Percentiles rank a stretch among this genome's conserved stretches.
phyloP scores from a whole-genome alignment of 2,888 invertebrate genomes.

The Lycaena phlaeas region DNA sequence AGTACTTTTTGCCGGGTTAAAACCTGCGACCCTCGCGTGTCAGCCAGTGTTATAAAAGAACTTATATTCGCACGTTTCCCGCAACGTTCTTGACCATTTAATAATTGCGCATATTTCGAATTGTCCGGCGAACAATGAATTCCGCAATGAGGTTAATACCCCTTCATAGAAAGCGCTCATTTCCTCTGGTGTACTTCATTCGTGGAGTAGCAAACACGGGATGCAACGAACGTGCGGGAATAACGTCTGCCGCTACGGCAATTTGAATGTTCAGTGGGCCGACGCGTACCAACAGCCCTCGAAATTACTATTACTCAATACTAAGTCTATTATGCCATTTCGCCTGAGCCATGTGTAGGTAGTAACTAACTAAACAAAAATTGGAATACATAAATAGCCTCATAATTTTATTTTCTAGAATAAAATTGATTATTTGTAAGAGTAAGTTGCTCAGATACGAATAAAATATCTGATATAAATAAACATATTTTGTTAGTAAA shows the following conservation, averaged over 20 bases:
- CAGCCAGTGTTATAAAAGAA: too few species aligned
- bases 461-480: too few species aligned
- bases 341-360: too few species aligned
- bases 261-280: conserved; percentile 62
- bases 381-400: too few species aligned
- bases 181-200: conserved; percentile 43
- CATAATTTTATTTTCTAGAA: too few species aligned
- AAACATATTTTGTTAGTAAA: too few species aligned
- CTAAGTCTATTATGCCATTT: conserved; percentile 4
- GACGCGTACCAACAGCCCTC: conserved; percentile 51
- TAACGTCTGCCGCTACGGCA: conserved; percentile 46
- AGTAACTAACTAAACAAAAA: too few species aligned
- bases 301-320: conserved; percentile 47
- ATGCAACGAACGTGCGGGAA: conserved; percentile 48
- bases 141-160: conserved; percentile 31
- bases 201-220: conserved; percentile 47
- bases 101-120: conserved; percentile 7
- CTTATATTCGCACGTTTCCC: too few species aligned
- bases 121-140: conserved; percentile 24
- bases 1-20: too few species aligned
- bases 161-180: conserved; percentile 48
- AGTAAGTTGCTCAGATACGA: too few species aligned
- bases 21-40: too few species aligned
- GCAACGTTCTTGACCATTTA: conserved; percentile 3
- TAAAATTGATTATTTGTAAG: too few species aligned